Base-by-base conservation (phyloP, 92 coral and sea anemone genomes). In the Hydrozoanthus gracilis region DNA sequence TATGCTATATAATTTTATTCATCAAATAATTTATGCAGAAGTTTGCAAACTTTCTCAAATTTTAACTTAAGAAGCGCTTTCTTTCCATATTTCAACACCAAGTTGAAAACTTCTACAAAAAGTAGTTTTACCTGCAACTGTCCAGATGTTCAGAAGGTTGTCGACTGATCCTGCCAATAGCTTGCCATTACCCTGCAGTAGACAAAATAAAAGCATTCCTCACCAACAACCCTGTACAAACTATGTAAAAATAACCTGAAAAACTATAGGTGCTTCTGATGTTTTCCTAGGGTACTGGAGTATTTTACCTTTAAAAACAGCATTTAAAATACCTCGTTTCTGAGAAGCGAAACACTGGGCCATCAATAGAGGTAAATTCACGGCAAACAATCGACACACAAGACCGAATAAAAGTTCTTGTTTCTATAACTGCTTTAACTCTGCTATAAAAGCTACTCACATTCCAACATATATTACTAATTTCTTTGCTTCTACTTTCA, bases 81-180 rank as follows among this genome's bases (percentile, higher is more conserved):
- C 39, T 27, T 27, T 27, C 39, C 39, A 27, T 27, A 2, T 27
- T 27, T n/a, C n/a, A n/a, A 9, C 4, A 58, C 2, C 16, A 4
- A 58, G 12, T 58, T 14, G 64, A 9, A 56, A 9, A 6, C 14
- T 6, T 3, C 15, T 56, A 56, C 8, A 56, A 56, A n/a, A 56
- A 56, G 14, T 10, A 56, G n/a, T 5, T 6, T 47, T 77, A 91
- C 96, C 96, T 87, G 93, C 83, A 15, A 86, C 83, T 55, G 94
- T 85, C 97, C 97, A 94, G 62, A 94, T 86, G 73, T 94, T 94
- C 4, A 94, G 76, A 9, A 91, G 70, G 65, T 94, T 94, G 50
- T 94, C 92, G 4, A 90, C 83, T 8, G 97, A 91, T 58, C 97
- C 97, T 14, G 97, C 97, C 10, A 94, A 82, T 14, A 94, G 89